Percentiles rank a stretch among this genome's conserved stretches.
Conservation (phyloP, 2,888 invertebrate genomes). For the Frankliniella fusca region DNA sequence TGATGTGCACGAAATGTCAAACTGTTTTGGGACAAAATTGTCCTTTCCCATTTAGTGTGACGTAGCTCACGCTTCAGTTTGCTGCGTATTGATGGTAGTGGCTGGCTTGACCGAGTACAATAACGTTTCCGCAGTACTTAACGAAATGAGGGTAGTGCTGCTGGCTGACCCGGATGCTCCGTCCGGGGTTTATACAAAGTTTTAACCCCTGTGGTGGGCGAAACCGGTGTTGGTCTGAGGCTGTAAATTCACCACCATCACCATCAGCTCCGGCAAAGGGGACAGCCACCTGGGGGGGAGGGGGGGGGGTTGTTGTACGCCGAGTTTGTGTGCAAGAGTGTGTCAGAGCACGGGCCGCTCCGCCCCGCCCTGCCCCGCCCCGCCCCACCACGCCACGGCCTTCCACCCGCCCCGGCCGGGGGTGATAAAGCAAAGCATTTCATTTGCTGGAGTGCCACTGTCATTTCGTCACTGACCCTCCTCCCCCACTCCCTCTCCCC, state of each 20-base stretch:
- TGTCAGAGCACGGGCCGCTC: no score
- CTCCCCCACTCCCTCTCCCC: background rate
- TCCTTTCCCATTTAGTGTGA: no score
- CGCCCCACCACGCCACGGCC: background rate
- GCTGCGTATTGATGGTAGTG: background rate
- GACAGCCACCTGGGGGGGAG: no score
- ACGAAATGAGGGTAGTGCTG: no score
- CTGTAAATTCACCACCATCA: background rate
- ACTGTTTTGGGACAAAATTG: no score
- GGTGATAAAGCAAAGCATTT: constrained; percentile 22
- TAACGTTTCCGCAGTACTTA: no score
- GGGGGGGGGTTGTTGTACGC: no score
- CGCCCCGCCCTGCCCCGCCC: background rate
- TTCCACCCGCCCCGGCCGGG: background rate
- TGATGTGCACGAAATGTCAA: no score
- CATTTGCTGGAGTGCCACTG: constrained; percentile 8
- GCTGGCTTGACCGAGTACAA: no score
- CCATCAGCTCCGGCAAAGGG: background rate
- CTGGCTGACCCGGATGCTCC: no score
- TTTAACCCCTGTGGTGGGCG: background rate
- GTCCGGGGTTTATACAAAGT: background rate
- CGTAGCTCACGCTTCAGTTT: background rate
- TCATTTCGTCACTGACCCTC: background rate
- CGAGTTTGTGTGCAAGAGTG: no score
- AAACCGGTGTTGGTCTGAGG: background rate